These are phyloP conservation scores for Synaphobranchus kaupii DNA, from an alignment of 2,797 vertebrate species.

Conservation along the genomic window DNA sequence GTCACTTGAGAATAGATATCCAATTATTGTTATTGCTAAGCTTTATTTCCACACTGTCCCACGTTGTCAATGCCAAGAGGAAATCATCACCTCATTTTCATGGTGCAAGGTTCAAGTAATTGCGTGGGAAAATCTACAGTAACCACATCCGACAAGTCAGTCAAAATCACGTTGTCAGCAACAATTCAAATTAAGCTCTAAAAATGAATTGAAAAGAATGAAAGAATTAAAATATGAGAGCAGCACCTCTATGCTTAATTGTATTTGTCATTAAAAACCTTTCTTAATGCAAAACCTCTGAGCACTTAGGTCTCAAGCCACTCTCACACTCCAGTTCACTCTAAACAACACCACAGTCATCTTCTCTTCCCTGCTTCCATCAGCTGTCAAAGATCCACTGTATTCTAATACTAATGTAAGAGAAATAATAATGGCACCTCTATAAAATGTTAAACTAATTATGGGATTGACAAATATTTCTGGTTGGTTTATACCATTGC, in stretches of 20 bases:
- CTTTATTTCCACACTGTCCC: background rate
- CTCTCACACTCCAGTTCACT: background rate
- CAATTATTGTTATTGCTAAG: background rate
- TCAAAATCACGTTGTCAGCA: background rate
- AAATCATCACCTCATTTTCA: background rate
- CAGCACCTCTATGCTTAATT: background rate
- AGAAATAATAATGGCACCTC: background rate
- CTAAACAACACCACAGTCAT: background rate
- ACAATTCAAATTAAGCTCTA: background rate
- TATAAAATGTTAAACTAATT: background rate
- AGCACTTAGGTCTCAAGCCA: background rate
- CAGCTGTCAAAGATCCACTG: background rate
- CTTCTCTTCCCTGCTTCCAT: background rate
- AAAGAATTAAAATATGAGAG: background rate
- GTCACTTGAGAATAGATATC: background rate
- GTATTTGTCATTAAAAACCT: background rate
- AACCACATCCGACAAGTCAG: background rate
- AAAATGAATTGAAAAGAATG: too few relatives aligned
- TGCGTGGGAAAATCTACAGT: background rate
- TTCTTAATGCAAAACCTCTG: background rate
- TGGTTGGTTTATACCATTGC: background rate
- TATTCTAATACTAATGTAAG: background rate
- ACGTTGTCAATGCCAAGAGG: background rate
- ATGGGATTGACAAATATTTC: background rate
- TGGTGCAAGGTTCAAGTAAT: background rate